Percentiles rank a stretch among this genome's conserved stretches.
phyloP scores from a whole-genome alignment of 2,113 vertebrate genomes.

The Bubo scandiacus region DNA sequence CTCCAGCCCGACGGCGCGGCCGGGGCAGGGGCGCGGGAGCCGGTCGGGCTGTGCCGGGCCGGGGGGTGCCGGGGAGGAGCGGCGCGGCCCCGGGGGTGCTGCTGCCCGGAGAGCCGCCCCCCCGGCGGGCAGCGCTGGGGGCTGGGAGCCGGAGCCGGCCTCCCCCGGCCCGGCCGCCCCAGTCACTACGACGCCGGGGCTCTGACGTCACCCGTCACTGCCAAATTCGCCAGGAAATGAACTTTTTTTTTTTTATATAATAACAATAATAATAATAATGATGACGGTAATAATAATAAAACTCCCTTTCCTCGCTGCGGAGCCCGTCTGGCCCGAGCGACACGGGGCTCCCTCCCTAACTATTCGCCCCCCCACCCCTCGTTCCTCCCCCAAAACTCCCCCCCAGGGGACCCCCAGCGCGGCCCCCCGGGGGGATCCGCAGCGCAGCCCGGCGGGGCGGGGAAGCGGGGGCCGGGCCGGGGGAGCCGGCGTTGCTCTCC shows the following conservation, averaged over 20 bases:
- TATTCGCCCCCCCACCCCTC: background rate
- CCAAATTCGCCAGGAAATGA: conserved; percentile 83
- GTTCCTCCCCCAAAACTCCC: background rate
- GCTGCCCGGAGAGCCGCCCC: background rate
- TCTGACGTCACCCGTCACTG: conserved; percentile 85
- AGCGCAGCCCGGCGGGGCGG: background rate
- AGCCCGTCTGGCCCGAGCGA: background rate
- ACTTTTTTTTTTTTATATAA: conserved; percentile 66
- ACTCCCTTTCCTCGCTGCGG: background rate
- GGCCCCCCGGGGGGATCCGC: background rate
- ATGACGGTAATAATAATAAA: conserved; percentile 12
- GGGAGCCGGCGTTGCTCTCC: background rate
- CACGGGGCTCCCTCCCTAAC: background rate
- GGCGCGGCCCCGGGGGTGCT: background rate
- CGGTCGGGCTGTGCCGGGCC: background rate
- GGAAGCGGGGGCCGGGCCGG: no score
- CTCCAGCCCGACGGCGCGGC: background rate
- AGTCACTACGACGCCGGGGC: conserved; percentile 87
- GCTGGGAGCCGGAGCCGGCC: conserved; percentile 57
- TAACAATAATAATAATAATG: conserved; percentile 63
- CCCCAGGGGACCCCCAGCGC: background rate
- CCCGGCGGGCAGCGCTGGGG: background rate
- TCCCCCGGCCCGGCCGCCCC: conserved; percentile 71
- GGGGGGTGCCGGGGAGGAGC: background rate
- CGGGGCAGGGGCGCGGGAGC: background rate